phyloP scores from a whole-genome alignment of 2,888 invertebrate genomes.

The Drosophila monieri region DNA sequence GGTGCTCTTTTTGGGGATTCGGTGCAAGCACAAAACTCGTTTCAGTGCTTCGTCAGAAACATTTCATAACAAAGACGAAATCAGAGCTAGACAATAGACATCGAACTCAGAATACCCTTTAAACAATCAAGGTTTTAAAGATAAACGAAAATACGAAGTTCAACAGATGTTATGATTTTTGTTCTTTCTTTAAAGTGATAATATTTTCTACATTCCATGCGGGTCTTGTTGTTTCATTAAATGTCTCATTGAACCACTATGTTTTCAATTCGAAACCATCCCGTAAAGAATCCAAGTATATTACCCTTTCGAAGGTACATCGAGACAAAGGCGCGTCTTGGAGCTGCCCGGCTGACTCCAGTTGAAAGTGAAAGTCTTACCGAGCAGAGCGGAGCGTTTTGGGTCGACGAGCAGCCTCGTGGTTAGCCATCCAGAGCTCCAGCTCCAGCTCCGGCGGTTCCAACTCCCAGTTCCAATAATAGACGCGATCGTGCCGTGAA shows the following conservation, averaged over 20 bases:
- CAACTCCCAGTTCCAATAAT: slow-evolving; percentile 31
- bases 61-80: slow-evolving; percentile 68
- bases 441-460: slow-evolving; percentile 48
- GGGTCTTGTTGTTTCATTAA: too few relatives aligned
- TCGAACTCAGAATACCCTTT: neutral
- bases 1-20: slow-evolving; percentile 24
- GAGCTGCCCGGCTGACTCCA: slow-evolving; percentile 62
- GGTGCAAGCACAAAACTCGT: slow-evolving; percentile 69
- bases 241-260: too few relatives aligned
- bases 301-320: slow-evolving; percentile 21
- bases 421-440: slow-evolving; percentile 32
- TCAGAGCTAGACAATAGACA: neutral
- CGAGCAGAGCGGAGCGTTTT: slow-evolving; percentile 34
- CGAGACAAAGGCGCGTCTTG: slow-evolving; percentile 16
- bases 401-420: slow-evolving; percentile 25
- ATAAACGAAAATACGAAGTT: too few relatives aligned
- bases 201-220: too few relatives aligned
- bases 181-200: too few relatives aligned
- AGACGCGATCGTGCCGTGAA: slow-evolving; percentile 56
- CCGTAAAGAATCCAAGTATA: neutral
- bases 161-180: too few relatives aligned
- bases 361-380: slow-evolving; percentile 72
- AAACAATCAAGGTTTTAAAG: too few relatives aligned
- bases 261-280: neutral
- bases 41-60: slow-evolving; percentile 54